Evolutionary conservation across 1,140 invertebrate genomes (phyloP).

Genomic region (Meloidogyne exigua): DNA sequence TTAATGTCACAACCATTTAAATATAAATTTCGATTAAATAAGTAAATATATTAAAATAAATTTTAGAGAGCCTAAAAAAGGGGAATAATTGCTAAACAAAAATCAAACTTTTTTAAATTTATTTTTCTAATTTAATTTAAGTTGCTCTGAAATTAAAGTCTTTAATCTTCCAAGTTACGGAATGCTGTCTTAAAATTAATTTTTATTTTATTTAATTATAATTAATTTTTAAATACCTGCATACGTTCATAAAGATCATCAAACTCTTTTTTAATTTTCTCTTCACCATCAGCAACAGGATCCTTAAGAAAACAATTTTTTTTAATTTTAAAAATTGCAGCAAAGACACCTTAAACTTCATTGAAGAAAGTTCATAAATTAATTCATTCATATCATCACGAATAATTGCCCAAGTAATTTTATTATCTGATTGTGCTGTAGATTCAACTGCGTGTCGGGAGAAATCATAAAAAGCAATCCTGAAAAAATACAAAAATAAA

Average conservation of each 20-base stretch:
- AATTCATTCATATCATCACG: slow-evolving; percentile 92
- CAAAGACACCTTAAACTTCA: slow-evolving; percentile 92
- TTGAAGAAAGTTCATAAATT: slow-evolving; percentile 93
- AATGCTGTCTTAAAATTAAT: slow-evolving; percentile 67
- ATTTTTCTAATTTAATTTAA: neutral
- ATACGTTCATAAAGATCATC: slow-evolving; percentile 91
- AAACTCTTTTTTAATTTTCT: slow-evolving; percentile 92
- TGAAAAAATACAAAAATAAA: slow-evolving; percentile 33
- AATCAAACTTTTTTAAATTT: neutral
- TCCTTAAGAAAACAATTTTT: slow-evolving; percentile 70
- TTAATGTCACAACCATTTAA: neutral
- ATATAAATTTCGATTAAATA: neutral
- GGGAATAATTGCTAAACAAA: neutral
- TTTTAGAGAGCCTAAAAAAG: neutral
- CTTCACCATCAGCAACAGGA: slow-evolving; percentile 93
- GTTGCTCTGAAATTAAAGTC: neutral
- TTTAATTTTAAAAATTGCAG: slow-evolving; percentile 11
- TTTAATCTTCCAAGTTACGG: slow-evolving; percentile 96
- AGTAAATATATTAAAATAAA: neutral
- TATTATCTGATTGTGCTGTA: slow-evolving; percentile 94
- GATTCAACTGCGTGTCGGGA: slow-evolving; percentile 93
- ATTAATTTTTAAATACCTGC: slow-evolving; percentile 72
- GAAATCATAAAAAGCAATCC: slow-evolving; percentile 94
- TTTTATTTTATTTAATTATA: neutral
- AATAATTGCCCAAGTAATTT: slow-evolving; percentile 93